phyloP scores from a whole-genome alignment of 2,797 vertebrate species.

The Poeciliopsis gracilis region DNA sequence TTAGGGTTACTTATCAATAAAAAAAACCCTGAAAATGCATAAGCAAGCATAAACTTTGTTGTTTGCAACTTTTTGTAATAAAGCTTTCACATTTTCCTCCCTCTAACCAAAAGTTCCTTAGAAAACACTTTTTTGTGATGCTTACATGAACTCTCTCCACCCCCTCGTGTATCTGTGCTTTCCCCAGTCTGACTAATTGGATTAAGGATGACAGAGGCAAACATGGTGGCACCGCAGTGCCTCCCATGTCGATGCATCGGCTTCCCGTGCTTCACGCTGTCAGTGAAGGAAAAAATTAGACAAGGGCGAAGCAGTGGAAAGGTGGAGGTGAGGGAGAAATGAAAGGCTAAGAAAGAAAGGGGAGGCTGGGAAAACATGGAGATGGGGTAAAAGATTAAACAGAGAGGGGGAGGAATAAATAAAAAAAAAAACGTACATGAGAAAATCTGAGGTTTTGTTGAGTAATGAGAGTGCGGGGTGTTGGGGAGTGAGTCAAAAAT shows the following conservation, averaged over 20 bases:
- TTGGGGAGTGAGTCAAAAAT: conserved; percentile 13
- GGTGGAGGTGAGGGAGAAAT: neutral
- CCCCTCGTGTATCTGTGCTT: conserved; percentile 6
- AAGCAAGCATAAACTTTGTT: neutral
- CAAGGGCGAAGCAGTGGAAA: conserved; percentile 11
- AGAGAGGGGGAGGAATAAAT: conserved; percentile 3
- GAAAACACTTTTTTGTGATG: conserved; percentile 16
- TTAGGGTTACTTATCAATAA: neutral
- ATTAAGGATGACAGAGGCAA: conserved; percentile 46
- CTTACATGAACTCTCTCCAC: conserved; percentile 10
- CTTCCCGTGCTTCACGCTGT: conserved; percentile 20
- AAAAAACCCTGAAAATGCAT: neutral
- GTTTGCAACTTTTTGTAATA: neutral
- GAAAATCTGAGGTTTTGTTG: neutral
- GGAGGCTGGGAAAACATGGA: neutral
- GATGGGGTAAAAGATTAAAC: conserved; percentile 13
- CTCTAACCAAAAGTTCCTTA: neutral
- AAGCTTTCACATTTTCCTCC: neutral
- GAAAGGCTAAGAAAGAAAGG: conserved; percentile 15
- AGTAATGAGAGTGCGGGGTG: conserved; percentile 17
- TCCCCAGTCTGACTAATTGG: conserved; percentile 55
- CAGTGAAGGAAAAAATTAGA: conserved; percentile 28
- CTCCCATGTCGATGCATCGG: conserved; percentile 25
- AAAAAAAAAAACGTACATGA: neutral
- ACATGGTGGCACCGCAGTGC: conserved; percentile 38